phyloP scores from a whole-genome alignment of 2,113 vertebrate genomes.

The Procapra przewalskii region DNA sequence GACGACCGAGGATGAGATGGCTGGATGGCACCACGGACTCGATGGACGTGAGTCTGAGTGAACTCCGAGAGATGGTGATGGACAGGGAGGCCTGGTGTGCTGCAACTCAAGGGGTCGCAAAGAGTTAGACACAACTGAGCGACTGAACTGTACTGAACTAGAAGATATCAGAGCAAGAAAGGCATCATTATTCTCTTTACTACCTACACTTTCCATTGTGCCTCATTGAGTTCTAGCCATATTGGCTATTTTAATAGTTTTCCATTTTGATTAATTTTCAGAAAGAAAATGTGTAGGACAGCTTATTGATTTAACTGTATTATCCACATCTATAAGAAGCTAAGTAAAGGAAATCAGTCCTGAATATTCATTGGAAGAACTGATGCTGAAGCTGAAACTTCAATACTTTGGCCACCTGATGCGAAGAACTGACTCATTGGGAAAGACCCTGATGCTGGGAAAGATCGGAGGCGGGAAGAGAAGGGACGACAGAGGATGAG shows the following conservation, averaged over 20 bases:
- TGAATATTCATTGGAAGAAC: background rate
- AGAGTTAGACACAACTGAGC: no score
- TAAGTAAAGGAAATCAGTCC: background rate
- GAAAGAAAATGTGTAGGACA: background rate
- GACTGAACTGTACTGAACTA: background rate
- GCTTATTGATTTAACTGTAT: background rate
- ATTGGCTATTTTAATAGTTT: background rate
- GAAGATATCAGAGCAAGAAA: background rate
- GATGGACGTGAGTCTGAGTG: no score
- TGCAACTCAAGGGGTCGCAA: no score
- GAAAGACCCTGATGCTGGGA: background rate
- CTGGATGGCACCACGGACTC: no score
- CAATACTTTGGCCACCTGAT: background rate
- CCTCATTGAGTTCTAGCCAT: background rate
- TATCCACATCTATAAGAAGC: background rate
- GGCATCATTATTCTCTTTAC: background rate
- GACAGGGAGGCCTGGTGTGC: no score
- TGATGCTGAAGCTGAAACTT: background rate
- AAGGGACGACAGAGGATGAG: background rate
- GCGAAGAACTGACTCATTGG: background rate
- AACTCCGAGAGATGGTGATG: no score
- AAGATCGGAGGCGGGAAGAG: background rate
- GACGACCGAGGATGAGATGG: no score
- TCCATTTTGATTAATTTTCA: background rate
- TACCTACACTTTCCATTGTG: background rate